These are phyloP conservation scores for Oreotrochilus melanogaster DNA, from an alignment of 2,113 vertebrate species.

Conservation along the genomic window DNA sequence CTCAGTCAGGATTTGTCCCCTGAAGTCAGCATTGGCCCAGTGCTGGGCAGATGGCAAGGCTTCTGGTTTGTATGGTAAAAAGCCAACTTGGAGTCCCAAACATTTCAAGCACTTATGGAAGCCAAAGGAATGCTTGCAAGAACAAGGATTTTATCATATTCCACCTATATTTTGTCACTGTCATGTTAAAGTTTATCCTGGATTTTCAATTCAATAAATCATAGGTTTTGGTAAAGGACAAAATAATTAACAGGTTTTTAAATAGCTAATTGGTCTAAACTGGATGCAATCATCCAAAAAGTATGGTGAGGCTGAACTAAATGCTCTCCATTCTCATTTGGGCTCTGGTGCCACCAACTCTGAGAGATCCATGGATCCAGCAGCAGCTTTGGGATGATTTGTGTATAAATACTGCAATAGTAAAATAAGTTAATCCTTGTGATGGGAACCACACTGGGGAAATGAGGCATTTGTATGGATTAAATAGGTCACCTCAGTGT, in stretches of 20 bases:
- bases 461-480: neutral
- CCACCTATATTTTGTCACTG: neutral
- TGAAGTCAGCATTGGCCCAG: neutral
- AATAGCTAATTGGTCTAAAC: neutral
- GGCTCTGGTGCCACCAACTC: neutral
- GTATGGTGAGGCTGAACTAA: neutral
- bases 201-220: neutral
- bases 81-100: neutral
- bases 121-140: neutral
- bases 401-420: neutral
- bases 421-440: neutral
- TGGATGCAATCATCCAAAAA: neutral
- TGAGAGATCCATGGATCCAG: neutral
- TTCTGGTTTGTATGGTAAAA: neutral
- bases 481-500: neutral
- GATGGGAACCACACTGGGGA: neutral
- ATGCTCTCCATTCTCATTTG: neutral
- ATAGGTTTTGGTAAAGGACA: neutral
- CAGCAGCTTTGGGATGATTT: neutral
- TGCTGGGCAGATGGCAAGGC: neutral
- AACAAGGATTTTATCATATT: neutral
- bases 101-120: neutral
- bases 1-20: conserved; percentile 2
- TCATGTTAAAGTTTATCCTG: neutral
- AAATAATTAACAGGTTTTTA: neutral